phyloP scores from a whole-genome alignment of 30 jellyfish, hydroid and myxozoan genomes.

The Hydra vulgaris region DNA sequence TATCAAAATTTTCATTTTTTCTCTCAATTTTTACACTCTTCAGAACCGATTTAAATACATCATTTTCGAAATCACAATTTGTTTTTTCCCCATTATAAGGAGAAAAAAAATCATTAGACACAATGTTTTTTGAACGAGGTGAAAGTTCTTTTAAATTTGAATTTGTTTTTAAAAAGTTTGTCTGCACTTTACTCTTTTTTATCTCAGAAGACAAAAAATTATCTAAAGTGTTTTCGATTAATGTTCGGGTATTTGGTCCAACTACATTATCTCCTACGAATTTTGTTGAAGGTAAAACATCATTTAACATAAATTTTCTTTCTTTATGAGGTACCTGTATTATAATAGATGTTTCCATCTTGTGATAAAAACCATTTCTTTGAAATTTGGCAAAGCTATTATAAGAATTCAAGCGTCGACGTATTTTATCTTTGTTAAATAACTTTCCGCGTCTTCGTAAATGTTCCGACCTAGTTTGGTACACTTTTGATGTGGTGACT shows the following conservation, averaged over 20 bases:
- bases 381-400: background rate
- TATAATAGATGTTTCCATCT: background rate
- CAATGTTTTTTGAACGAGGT: background rate
- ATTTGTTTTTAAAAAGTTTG: background rate
- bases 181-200: background rate
- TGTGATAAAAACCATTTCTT: background rate
- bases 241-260: background rate
- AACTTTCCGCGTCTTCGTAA: background rate
- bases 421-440: background rate
- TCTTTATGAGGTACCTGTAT: background rate
- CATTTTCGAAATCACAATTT: background rate
- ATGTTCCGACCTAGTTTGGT: constrained; percentile 26
- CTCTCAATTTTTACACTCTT: background rate
- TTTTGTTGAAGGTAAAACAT: background rate
- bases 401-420: constrained; percentile 4
- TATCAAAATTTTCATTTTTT: background rate
- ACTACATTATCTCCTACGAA: background rate
- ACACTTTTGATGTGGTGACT: constrained; percentile 13
- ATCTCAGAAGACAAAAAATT: background rate
- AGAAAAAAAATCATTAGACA: background rate
- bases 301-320: constrained; percentile 3
- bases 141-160: background rate
- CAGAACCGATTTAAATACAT: background rate
- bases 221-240: constrained; percentile 7
- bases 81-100: background rate